Evolutionary conservation across 2,113 vertebrate genomes (phyloP), one percentile per base, ranked within the genome.

Genomic region (Emydocephalus ijimae): DNA sequence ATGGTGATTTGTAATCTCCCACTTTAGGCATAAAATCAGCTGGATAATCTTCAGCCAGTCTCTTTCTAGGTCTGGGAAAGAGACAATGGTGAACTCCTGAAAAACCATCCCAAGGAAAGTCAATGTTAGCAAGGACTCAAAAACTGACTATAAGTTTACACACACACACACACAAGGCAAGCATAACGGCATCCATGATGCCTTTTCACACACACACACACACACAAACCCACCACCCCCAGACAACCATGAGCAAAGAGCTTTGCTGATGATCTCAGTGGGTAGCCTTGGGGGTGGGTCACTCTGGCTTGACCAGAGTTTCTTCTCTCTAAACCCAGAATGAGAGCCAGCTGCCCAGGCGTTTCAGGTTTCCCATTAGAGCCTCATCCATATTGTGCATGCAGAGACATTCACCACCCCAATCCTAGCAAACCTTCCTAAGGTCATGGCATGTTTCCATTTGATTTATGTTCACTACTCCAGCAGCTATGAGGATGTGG

Each of bases 401-500:
- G 74, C 34, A 81, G 74, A 43, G 6, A 26, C 50, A 10, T 26
- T 4, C 1, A 23, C 50, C 39, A n/a, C 85, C 9, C 81, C 57
- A 54, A n/a, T 21, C 15, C 55, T 48, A 54, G 85, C 91, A 34
- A 64, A 14, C 81, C 85, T 52, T 50, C 85, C 91, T 8, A 57
- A 92, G 91, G 85, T 69, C 85, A 24, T 21, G n/a, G 88, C 88
- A 8, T 87, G 45, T 54, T 45, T 86, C 52, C 74, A 26, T 29
- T 64, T 87, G 91, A 88, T 88, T 69, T 69, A 88, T 50, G 85
- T 52, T 26, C 2, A 39, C 48, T 24, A 5, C 86, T 64, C 56
- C 85, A 45, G 74, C 64, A 54, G 91, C 57, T 18, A 88, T 8
- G 57, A 69, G 91, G 91, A 92, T 88, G 91, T 88, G 91, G 91